Base-by-base conservation (phyloP, 1,140 invertebrate species). In the Metaphire vulgaris region DNA sequence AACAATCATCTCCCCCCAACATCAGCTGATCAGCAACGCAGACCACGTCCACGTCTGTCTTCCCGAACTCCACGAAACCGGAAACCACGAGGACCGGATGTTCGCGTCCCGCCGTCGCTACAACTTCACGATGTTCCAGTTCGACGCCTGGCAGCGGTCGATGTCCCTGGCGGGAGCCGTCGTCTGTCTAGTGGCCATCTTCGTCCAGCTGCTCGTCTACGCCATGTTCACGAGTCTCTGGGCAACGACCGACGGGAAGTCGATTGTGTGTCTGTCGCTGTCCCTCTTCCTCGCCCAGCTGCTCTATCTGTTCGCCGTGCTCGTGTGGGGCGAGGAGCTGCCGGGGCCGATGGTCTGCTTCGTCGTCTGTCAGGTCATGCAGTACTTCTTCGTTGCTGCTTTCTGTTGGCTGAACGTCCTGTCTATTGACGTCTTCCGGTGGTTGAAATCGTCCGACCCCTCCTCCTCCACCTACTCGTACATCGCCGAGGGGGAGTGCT, bases 351-450 rank as follows among this genome's bases (percentile, higher is more conserved):
- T 65, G 6, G 33, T 72, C 1, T 84, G 83, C 66, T 78, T 75
- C 21, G 80, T 82, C 1, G 76, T 88, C 29, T 88, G 85, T 12
- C 80, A 88, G 0, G 41, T 84, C 15, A 88, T 87, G 29, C 88
- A 88, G 75, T 89, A 88, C 81, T 78, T 82, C 69, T 89, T 89
- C 80, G 81, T 89, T 74, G 83, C 86, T 0, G 84, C 89, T 0
- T 89, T 90, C 80, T 86, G 86, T 68, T 90, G 89, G 89, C 89
- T 89, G 87, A 86, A 87, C 66, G 85, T 87, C 0, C 86, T 90
- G 81, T 86, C 89, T 0, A 88, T 88, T 80, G 89, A 89, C 79
- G 86, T 89, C 1, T 89, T 87, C 83, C 83, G 87, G 33, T 95
- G 94, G 1, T 88, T 88, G 33, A 96, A 93, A 1, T 87, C 88